Evolutionary conservation across 2,888 invertebrate genomes (phyloP), one percentile per base, ranked within the genome.

Genomic region (Syrista parreyssii): DNA sequence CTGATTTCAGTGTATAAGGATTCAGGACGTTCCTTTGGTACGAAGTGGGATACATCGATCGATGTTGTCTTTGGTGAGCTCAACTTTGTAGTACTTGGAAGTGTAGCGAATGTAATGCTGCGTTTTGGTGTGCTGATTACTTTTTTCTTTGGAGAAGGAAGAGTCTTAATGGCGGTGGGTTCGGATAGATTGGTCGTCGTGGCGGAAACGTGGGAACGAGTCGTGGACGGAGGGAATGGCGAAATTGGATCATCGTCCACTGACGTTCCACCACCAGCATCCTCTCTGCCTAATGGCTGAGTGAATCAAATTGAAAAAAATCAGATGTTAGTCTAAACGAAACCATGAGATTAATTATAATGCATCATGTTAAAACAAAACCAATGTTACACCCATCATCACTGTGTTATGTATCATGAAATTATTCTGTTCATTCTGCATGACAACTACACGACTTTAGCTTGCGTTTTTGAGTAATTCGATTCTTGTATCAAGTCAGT

Each of bases 251-350:
- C 82, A 84, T 90, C 82, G 84, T 90, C 90, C 88, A 87, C 87
- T 85, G 88, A 86, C 78, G 89, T 87, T 81, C 90, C 90, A 81
- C 83, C 81, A 80, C 89, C 90, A 81, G 83, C 81, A 80, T 86
- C 88, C 83, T 87, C 85, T 85, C 86, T 88, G 80, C 82, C 81
- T 84, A 86, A 84, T 78, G 84, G 86, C 89, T 90, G 84, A 79
- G 80, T 86, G 82, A 86, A 86, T 85, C 83, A 87, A 82, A 88
- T 79, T 77, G 82, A 86, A 73, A 75, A 82, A 83, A 82, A 84
- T 76, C 79, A 72, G 78, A 68, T 75, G 76, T 74, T 79, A 76
- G 72, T 79, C 30, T 15, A 31, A 72, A 74, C 31, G 11, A 55
- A 35, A 35, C 11, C 35, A 68, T 76, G 68, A 75, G 40, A 71